Percentiles rank a stretch among this genome's conserved stretches.
phyloP scores from a whole-genome alignment of 2,113 vertebrate species.

The Scomber colias region DNA sequence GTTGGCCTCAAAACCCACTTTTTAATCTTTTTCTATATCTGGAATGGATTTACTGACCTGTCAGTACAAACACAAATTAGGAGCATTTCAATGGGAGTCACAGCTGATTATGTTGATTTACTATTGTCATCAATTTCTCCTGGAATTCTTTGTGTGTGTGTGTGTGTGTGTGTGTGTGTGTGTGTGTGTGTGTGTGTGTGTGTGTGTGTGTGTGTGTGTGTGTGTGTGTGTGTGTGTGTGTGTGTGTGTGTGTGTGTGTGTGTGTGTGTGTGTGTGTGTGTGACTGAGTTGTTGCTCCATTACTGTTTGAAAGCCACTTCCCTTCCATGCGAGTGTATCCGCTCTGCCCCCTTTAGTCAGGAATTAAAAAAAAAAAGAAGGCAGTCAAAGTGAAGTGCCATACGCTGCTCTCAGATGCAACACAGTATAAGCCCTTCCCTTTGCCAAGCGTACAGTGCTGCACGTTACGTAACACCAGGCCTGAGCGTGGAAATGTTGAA shows the following conservation, averaged over 20 bases:
- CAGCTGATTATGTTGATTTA: background rate
- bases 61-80: too few species aligned
- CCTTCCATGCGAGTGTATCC: background rate
- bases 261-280: background rate
- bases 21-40: too few species aligned
- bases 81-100: background rate
- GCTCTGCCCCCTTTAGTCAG: slow-evolving; percentile 28
- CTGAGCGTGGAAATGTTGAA: slow-evolving; percentile 40
- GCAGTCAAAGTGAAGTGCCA: slow-evolving; percentile 7
- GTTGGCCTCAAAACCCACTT: too few species aligned
- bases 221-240: background rate
- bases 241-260: background rate
- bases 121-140: background rate
- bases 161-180: background rate
- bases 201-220: background rate
- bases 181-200: background rate
- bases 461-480: slow-evolving; percentile 53
- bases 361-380: slow-evolving; percentile 25
- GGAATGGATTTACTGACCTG: too few species aligned
- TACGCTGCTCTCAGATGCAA: slow-evolving; percentile 25
- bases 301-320: background rate
- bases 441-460: slow-evolving; percentile 43
- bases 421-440: slow-evolving; percentile 28
- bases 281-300: background rate
- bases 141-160: background rate